A percentile compares a stretch with the other conserved stretches of the same genome.
Conservation (phyloP, 2,888 invertebrate genomes). For the Norana najaformis region DNA sequence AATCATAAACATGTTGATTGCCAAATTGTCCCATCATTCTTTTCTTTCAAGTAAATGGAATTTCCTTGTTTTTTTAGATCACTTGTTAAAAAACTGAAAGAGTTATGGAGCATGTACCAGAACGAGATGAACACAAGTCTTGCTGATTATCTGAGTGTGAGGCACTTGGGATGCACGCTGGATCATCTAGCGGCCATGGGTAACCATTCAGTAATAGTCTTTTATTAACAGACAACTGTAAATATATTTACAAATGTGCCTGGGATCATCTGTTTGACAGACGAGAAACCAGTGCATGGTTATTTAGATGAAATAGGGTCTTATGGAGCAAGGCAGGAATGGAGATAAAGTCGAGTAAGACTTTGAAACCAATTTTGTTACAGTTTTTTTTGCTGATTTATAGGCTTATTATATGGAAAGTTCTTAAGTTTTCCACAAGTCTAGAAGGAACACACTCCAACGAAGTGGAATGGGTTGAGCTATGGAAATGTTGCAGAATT, state of each 20-base stretch:
- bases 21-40: too few relatives aligned
- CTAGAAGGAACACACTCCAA: too few relatives aligned
- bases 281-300: background rate
- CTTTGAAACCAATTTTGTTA: too few relatives aligned
- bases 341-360: too few relatives aligned
- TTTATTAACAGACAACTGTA: background rate
- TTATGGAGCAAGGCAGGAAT: too few relatives aligned
- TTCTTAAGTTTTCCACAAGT: too few relatives aligned
- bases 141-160: slow-evolving; percentile 50
- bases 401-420: too few relatives aligned
- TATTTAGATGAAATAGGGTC: background rate
- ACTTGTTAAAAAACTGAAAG: slow-evolving; percentile 39
- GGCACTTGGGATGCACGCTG: slow-evolving; percentile 52
- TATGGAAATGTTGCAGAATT: too few relatives aligned
- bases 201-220: background rate
- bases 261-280: background rate
- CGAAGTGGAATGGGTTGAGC: too few relatives aligned
- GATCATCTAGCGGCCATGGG: slow-evolving; percentile 43
- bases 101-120: slow-evolving; percentile 48
- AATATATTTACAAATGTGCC: background rate
- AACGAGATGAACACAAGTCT: slow-evolving; percentile 48
- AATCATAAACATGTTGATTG: too few relatives aligned
- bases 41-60: too few relatives aligned
- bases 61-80: slow-evolving; percentile 21
- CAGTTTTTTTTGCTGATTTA: too few relatives aligned